phyloP scores from a whole-genome alignment of 2,888 invertebrate genomes.

The Gibbula magus region DNA sequence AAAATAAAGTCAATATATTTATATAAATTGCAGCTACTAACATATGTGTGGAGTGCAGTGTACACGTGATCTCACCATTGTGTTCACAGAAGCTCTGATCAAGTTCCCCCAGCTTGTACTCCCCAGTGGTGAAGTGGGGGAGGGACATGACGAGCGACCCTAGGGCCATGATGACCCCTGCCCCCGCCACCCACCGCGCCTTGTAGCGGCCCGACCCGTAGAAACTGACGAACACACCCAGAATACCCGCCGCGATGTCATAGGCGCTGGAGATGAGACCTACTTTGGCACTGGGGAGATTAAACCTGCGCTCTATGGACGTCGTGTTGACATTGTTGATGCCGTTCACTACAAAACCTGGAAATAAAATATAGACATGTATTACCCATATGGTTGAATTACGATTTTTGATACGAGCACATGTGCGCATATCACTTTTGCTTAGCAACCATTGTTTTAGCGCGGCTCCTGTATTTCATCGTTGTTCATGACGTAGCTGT shows the following conservation, averaged over 20 bases:
- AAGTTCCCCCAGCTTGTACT: slow-evolving; percentile 76
- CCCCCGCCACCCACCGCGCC: slow-evolving; percentile 83
- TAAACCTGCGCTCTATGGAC: slow-evolving; percentile 69
- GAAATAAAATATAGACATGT: slow-evolving; percentile 11
- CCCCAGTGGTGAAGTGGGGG: slow-evolving; percentile 86
- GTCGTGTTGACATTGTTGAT: slow-evolving; percentile 71
- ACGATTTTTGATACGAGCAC: too few species aligned
- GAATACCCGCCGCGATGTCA: slow-evolving; percentile 69
- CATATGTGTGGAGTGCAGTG: too few species aligned
- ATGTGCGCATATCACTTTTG: too few species aligned
- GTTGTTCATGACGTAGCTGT: too few species aligned
- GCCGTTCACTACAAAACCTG: slow-evolving; percentile 73
- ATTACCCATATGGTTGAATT: too few species aligned
- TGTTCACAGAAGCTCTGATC: slow-evolving; percentile 12
- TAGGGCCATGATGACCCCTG: slow-evolving; percentile 83
- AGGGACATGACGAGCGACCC: slow-evolving; percentile 84
- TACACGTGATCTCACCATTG: neutral
- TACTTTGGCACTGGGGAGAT: slow-evolving; percentile 66
- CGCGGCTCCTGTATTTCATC: too few species aligned
- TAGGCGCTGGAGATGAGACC: slow-evolving; percentile 71
- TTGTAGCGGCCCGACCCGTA: slow-evolving; percentile 72
- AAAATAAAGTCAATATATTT: too few species aligned
- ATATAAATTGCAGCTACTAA: too few species aligned
- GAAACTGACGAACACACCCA: slow-evolving; percentile 65
- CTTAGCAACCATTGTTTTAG: too few species aligned